phyloP scores from a whole-genome alignment of 2,113 vertebrate species.

The Eretmochelys imbricata region DNA sequence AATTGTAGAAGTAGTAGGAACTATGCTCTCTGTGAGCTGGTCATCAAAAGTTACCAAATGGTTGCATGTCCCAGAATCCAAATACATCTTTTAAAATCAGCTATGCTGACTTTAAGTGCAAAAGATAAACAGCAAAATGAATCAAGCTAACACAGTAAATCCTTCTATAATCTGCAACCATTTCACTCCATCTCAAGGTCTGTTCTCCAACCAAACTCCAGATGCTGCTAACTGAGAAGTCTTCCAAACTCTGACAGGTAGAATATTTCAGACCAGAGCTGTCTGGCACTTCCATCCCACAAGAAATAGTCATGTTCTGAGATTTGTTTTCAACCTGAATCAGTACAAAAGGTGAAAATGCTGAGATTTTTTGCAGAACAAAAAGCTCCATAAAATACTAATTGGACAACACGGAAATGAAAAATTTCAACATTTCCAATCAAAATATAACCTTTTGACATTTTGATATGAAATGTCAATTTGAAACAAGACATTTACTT shows the following conservation, averaged over 20 bases:
- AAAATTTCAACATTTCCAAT: background rate
- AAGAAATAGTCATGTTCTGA: background rate
- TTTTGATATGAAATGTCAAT: background rate
- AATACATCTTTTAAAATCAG: background rate
- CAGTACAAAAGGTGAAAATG: background rate
- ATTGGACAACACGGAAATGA: background rate
- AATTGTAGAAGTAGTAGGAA: background rate
- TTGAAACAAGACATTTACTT: background rate
- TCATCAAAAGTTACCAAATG: fast-evolving
- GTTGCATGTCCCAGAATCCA: background rate
- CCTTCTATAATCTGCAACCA: background rate
- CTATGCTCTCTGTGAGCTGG: background rate
- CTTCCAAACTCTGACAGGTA: background rate
- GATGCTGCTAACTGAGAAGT: background rate
- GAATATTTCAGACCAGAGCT: background rate
- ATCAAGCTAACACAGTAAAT: background rate
- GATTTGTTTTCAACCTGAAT: background rate
- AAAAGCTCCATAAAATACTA: background rate
- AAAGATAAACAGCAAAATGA: background rate
- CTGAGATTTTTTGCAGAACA: background rate
- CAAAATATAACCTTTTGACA: background rate
- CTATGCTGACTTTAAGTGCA: background rate
- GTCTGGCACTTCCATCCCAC: background rate
- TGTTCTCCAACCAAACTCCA: background rate
- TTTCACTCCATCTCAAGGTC: background rate